Base-by-base conservation (phyloP, 1,140 invertebrate genomes). In the Portunus trituberculatus region DNA sequence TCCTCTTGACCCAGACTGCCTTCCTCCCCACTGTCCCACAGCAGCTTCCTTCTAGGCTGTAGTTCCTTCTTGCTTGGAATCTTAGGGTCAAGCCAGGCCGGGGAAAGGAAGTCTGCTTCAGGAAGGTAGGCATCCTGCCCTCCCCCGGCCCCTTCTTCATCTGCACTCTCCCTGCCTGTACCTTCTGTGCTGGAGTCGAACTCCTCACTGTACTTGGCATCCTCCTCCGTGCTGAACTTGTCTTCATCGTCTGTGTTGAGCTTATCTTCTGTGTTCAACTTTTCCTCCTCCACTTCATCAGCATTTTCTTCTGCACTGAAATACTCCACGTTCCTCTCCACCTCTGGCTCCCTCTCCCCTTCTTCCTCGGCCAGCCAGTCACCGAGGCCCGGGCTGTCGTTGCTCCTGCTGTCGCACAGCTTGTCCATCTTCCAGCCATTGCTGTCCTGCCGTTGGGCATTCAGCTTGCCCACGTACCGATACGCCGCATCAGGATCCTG, bases 221-320 rank as follows among this genome's bases (percentile, higher is more conserved):
- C 52, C 10, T 87, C 83, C n/a, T 32, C 83, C 8, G 83, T 86
- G 87, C 82, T 84, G 84, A 59, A 93, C 32, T 59, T 93, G 45
- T 16, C 29, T 6, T 88, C 92, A 12, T 87, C 82, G 12, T 93
- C 92, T 0, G 46, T 59, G 28, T 86, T 87, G 46, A 48, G 59
- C 46, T 93, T 93, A 31, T 93, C 84, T 28, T 88, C 92, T 28
- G 92, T 25, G 32, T 39, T 93, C 8, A 84, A 28, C 83, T 59
- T 93, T 28, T 32, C 29, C 28, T 88, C 92, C 46, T 93, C 92
- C 28, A 52, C 92, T 20, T 88, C 92, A 28, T 12, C 83, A 48
- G 25, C 46, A 93, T 84, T 28, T 6, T 86, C 39, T 20, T 92
- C 91, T 59, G 45, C 32, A 45, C 91, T 92, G 31, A 76, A 92